These are phyloP conservation scores for Epinephelus fuscoguttatus DNA, from an alignment of 2,113 vertebrate genomes.

Conservation along the genomic window DNA sequence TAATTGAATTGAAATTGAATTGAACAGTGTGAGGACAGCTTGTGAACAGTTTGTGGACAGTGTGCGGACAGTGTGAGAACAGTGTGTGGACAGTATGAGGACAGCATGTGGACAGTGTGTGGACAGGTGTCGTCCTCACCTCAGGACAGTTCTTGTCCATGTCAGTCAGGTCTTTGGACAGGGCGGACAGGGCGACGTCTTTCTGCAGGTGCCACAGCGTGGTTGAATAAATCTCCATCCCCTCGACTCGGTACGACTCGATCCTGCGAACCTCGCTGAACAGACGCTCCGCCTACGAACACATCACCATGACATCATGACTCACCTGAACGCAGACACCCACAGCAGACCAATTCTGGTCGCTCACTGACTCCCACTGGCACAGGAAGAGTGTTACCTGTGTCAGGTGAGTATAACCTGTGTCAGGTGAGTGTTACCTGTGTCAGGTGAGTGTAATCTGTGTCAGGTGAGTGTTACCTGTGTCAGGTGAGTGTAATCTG, in stretches of 20 bases:
- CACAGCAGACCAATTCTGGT: background rate
- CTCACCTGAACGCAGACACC: background rate
- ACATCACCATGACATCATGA: background rate
- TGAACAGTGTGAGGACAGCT: too few species aligned
- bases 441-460: background rate
- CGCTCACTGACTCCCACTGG: background rate
- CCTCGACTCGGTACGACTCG: slow-evolving; percentile 95
- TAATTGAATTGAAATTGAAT: too few species aligned
- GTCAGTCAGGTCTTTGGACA: slow-evolving; percentile 98
- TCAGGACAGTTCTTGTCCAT: slow-evolving; percentile 99
- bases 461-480: background rate
- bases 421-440: background rate
- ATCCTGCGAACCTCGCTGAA: slow-evolving; percentile 97
- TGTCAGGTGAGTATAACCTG: background rate
- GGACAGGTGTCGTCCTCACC: slow-evolving; percentile 77
- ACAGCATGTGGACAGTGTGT: background rate
- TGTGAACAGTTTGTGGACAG: too few species aligned
- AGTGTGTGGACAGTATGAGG: too few species aligned
- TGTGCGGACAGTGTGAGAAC: too few species aligned
- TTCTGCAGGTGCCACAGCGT: slow-evolving; percentile 99
- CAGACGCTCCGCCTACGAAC: slow-evolving; percentile 92
- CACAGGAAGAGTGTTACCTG: too few species aligned
- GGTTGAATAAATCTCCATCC: slow-evolving; percentile 99
- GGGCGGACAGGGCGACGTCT: slow-evolving; percentile 95
- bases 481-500: background rate